phyloP scores from a whole-genome alignment of 2,113 vertebrate species.

The Caretta caretta region DNA sequence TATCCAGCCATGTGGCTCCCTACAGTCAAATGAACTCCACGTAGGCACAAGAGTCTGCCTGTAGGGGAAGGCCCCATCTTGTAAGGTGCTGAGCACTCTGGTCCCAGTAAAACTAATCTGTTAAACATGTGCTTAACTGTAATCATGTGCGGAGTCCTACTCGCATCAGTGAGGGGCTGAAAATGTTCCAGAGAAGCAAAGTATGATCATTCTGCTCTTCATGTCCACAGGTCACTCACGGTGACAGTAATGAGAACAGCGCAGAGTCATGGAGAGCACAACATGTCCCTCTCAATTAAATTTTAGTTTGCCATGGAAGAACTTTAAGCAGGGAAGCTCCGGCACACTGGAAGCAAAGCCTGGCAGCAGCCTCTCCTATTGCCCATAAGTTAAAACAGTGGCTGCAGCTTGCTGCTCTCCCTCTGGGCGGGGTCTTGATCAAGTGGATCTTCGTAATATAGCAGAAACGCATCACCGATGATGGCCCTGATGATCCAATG shows the following conservation, averaged over 20 bases:
- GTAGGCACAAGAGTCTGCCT: neutral
- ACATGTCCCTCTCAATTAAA: neutral
- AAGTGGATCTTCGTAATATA: neutral
- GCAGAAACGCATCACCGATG: neutral
- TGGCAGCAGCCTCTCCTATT: neutral
- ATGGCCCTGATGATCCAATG: accelerated
- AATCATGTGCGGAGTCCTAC: accelerated
- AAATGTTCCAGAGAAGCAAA: accelerated
- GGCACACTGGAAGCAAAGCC: neutral
- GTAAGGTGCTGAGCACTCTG: neutral
- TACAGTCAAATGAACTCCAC: neutral
- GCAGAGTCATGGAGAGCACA: neutral
- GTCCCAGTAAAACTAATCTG: neutral
- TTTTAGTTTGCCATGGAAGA: neutral
- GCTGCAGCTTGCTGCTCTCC: neutral
- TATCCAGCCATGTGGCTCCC: neutral
- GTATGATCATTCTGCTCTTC: neutral
- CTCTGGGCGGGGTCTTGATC: neutral
- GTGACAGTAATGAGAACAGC: accelerated
- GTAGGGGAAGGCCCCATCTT: neutral
- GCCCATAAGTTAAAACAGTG: neutral
- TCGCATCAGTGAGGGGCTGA: neutral
- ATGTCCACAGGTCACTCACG: accelerated
- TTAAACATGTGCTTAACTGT: accelerated
- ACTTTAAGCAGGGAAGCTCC: neutral